These are phyloP conservation scores for Ischnus inquisitorius DNA, from an alignment of 2,888 invertebrate species.

Conservation along the genomic window DNA sequence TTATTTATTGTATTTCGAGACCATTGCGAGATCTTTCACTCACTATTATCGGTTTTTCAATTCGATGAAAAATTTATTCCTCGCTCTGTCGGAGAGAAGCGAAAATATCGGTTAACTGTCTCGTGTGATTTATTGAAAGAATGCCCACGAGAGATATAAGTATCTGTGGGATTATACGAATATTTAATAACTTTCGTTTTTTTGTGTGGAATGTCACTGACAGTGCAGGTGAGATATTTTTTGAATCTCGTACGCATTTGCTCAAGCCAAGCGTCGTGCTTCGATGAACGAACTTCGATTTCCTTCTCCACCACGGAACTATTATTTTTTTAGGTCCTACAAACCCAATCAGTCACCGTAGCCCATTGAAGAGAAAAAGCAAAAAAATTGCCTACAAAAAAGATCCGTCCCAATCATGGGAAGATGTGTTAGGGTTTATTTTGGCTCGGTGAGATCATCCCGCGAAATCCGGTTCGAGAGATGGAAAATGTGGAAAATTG, in stretches of 20 bases:
- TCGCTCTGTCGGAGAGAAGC: background rate
- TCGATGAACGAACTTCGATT: background rate
- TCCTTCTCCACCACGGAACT: too few relatives aligned
- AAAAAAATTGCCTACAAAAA: too few relatives aligned
- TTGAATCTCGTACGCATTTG: background rate
- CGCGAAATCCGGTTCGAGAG: too few relatives aligned
- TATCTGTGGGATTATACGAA: background rate
- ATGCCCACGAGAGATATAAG: background rate
- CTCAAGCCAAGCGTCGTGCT: background rate
- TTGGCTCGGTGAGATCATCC: too few relatives aligned
- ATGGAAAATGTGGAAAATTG: too few relatives aligned
- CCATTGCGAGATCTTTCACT: conserved; percentile 3
- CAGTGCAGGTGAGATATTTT: background rate
- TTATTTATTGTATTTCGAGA: background rate
- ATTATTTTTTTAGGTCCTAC: too few relatives aligned
- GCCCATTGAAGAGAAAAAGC: too few relatives aligned
- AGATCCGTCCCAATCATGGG: too few relatives aligned
- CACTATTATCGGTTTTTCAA: conserved; percentile 23
- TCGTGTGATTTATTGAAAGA: conserved; percentile 28
- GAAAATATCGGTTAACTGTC: conserved; percentile 39
- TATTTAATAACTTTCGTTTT: background rate
- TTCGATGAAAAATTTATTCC: conserved; percentile 5
- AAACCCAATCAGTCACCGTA: too few relatives aligned
- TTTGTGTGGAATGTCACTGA: background rate
- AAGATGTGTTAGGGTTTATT: too few relatives aligned